Evolutionary conservation across 2,888 invertebrate species (phyloP).

Genomic region (Agrotis exclamationis): DNA sequence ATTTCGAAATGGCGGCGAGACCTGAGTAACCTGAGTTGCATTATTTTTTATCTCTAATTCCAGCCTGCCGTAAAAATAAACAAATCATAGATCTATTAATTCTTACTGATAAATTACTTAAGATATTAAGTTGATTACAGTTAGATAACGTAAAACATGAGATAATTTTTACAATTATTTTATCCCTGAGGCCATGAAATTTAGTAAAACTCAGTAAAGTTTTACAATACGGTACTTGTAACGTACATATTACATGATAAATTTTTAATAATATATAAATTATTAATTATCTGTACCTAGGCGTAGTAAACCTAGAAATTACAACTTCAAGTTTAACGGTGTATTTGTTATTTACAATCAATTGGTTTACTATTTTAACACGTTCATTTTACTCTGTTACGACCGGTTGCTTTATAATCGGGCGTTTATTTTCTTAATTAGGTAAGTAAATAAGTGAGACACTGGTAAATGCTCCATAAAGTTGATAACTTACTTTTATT

Average conservation of each 20-base stretch:
- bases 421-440: constrained; percentile 16
- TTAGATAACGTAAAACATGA: neutral
- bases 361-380: constrained; percentile 7
- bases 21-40: too few species aligned
- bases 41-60: neutral
- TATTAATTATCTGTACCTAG: neutral
- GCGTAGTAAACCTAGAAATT: constrained; percentile 1
- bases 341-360: neutral
- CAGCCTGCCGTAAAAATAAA: neutral
- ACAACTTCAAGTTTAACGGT: neutral
- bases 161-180: neutral
- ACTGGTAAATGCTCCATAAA: constrained; percentile 9
- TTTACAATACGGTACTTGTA: neutral
- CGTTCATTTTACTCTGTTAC: neutral
- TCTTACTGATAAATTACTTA: neutral
- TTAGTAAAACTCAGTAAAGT: neutral
- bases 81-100: neutral
- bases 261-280: neutral
- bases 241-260: neutral
- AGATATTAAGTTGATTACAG: neutral
- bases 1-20: neutral
- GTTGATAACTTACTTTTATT: neutral
- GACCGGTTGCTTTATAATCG: neutral
- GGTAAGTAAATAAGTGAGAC: constrained; percentile 7
- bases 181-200: neutral